Conservation (phyloP, 2,797 vertebrate genomes). For the Trachurus trachurus region DNA sequence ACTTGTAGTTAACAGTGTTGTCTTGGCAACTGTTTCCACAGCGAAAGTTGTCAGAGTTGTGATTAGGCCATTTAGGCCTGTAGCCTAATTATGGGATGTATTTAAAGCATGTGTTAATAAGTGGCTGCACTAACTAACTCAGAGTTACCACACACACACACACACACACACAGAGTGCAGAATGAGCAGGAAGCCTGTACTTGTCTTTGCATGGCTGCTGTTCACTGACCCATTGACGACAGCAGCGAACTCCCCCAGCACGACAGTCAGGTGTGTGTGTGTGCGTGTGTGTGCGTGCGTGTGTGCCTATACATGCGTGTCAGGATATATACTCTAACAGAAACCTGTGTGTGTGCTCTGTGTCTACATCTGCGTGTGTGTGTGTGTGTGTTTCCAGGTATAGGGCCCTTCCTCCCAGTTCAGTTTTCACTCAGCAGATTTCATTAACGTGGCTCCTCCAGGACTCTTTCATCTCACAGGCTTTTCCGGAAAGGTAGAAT, state of each 20-base stretch:
- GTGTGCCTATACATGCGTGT: conserved; percentile 9
- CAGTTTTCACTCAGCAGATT: conserved; percentile 88
- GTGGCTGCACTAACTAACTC: conserved; percentile 55
- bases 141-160: conserved; percentile 33
- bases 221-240: conserved; percentile 76
- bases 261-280: conserved; percentile 39
- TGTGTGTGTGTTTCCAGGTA: conserved; percentile 56
- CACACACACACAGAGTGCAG: conserved; percentile 26
- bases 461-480: conserved; percentile 84
- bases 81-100: conserved; percentile 82
- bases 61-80: conserved; percentile 80
- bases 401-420: conserved; percentile 63
- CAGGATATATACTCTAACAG: conserved; percentile 36
- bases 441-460: conserved; percentile 84
- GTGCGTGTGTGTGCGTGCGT: conserved; percentile 25
- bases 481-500: conserved; percentile 80
- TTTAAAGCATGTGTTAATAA: conserved; percentile 81
- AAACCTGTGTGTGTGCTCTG: conserved; percentile 49
- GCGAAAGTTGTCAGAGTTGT: conserved; percentile 71
- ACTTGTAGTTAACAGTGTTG: conserved; percentile 25
- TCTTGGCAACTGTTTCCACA: conserved; percentile 74
- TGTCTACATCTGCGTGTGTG: conserved; percentile 21
- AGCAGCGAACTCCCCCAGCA: conserved; percentile 51
- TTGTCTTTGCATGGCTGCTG: conserved; percentile 75
- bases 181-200: conserved; percentile 65